Percentiles rank a stretch among this genome's conserved stretches.
These are phyloP conservation scores for Cydia splendana DNA, from an alignment of 1,140 invertebrate genomes.

Conservation along the genomic window DNA sequence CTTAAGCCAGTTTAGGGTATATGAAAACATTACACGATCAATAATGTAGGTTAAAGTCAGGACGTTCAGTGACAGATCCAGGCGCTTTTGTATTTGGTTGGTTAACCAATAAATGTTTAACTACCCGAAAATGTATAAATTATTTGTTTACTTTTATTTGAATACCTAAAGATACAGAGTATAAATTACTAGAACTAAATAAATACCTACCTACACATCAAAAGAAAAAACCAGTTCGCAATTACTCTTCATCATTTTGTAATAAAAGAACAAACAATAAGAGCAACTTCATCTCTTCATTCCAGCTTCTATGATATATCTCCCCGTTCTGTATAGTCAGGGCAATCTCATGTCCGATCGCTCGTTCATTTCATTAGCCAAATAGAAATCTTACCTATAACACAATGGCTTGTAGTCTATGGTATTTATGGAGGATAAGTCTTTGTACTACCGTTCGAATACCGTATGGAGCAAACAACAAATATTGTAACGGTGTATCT, in stretches of 20 bases:
- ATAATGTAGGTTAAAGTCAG: no score
- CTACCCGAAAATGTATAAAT: no score
- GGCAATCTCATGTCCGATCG: background rate
- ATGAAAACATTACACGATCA: no score
- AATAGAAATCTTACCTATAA: constrained; percentile 14
- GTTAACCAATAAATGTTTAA: no score
- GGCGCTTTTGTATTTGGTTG: no score
- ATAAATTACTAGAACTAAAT: no score
- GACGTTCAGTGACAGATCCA: no score
- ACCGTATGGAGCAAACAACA: background rate
- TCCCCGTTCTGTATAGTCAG: background rate
- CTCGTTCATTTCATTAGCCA: constrained; percentile 11
- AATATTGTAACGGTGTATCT: background rate
- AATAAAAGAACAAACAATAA: background rate
- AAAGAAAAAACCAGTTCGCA: background rate
- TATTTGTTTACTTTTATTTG: no score
- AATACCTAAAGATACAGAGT: no score
- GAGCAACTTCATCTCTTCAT: constrained; percentile 1
- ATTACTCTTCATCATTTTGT: background rate
- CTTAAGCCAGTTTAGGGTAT: no score
- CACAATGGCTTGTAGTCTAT: background rate
- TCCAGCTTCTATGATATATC: background rate
- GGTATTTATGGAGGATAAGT: background rate
- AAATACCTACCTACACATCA: no score
- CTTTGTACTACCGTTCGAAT: background rate